phyloP scores from a whole-genome alignment of 1,140 invertebrate species.

The Drosophila willistoni region DNA sequence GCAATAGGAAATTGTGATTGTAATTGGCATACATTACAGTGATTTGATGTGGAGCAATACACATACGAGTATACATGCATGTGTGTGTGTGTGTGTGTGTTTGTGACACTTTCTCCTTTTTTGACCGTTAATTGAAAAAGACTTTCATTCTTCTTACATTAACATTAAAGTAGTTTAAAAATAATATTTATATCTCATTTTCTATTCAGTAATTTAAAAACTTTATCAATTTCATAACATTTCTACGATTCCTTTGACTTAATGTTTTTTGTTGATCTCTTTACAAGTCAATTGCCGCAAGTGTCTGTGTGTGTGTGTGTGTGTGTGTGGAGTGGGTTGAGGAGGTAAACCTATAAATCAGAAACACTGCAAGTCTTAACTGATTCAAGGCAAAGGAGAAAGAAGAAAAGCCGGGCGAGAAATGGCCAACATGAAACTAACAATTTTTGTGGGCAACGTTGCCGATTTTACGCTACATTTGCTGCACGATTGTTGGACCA shows the following conservation, averaged over 20 bases:
- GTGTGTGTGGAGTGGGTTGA: background rate
- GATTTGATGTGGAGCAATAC: background rate
- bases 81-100: background rate
- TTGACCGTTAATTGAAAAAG: background rate
- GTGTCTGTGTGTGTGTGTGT: background rate
- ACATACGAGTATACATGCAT: background rate
- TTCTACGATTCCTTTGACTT: constrained; percentile 3
- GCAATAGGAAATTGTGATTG: constrained; percentile 37
- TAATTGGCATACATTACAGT: constrained; percentile 35
- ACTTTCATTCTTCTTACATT: too few species aligned
- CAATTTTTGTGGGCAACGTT: constrained; percentile 59
- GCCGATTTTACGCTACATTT: constrained; percentile 78
- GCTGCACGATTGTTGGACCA: constrained; percentile 57
- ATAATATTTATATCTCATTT: too few species aligned
- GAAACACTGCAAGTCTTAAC: background rate
- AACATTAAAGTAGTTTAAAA: too few species aligned
- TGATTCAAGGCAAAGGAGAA: background rate
- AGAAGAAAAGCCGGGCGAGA: background rate
- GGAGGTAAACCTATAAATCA: background rate
- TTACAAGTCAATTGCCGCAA: background rate
- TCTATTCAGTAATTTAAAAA: background rate
- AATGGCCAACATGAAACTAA: constrained; percentile 64
- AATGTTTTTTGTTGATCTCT: constrained; percentile 10
- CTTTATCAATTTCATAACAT: background rate
- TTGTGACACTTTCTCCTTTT: background rate